These are phyloP conservation scores for Rhamnusium bicolor DNA, from an alignment of 2,888 invertebrate genomes.

Conservation along the genomic window DNA sequence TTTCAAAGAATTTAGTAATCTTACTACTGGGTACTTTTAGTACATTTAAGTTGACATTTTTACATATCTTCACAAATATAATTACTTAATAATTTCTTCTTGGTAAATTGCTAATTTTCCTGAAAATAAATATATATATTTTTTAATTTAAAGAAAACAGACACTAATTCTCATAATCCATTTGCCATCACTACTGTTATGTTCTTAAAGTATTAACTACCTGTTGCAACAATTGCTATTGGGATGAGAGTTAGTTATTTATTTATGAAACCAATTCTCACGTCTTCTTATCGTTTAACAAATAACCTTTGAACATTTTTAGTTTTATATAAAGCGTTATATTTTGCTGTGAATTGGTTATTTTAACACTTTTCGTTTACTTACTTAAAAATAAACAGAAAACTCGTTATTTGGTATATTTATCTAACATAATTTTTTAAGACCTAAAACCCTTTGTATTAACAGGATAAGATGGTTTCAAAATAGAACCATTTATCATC, in stretches of 20 bases:
- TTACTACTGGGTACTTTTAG: no score
- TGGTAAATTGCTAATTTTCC: no score
- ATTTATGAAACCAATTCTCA: not conserved
- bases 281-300: not conserved
- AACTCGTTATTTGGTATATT: not conserved
- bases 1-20: no score
- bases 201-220: not conserved
- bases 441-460: not conserved
- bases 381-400: not conserved
- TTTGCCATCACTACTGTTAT: not conserved
- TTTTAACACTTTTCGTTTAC: conserved; percentile 5
- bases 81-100: no score
- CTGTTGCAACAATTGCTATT: not conserved
- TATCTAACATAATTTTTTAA: not conserved
- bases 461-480: not conserved
- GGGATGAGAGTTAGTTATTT: not conserved
- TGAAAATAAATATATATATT: no score
- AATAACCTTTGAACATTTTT: not conserved
- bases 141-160: no score
- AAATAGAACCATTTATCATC: not conserved
- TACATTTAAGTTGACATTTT: no score
- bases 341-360: not conserved
- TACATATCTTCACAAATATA: no score
- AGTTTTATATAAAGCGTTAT: not conserved
- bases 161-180: no score